Evolutionary conservation across 2,113 vertebrate species (phyloP), one percentile per base, ranked within the genome.

Genomic region (Taxidea taxus): DNA sequence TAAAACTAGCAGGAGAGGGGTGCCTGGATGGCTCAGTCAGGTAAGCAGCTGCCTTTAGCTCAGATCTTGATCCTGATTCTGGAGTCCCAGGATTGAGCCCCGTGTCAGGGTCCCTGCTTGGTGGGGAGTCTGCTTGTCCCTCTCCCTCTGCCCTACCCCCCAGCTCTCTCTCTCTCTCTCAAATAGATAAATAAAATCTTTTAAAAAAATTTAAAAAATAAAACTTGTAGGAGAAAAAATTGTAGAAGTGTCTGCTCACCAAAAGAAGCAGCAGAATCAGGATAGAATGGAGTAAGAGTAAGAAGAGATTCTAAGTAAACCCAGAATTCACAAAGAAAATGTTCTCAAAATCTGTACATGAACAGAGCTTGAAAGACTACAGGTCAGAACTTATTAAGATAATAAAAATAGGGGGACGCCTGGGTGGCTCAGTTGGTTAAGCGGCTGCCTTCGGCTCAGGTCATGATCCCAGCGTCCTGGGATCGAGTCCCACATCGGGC

Each of bases 321-420:
- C 7, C 4, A 91, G 74, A 95, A 95, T 68, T 70, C 44, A 87
- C 37, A 60, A 93, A 94, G 42, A 91, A 72, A 64, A 75, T 75
- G 25, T 89, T 92, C 42, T 94, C 74, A 87, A 92, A 94, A 83
- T 66, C 15, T 74, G 37, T 11, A 12, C 42, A 56, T 64, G 9
- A 97, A 91, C 4, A 58, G 29, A 91, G 23, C 23, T 39, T 81
- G 31, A 97, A 34, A 84, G 77, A 94, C 5, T 58, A 94, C 64
- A 20, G 31, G 37, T 54, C 74, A 92, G 9, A 92, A 90, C 47
- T 70, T 81, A 80, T 10, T 92, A 72, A 64, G 74, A 13, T 64
- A 90, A 96, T 70, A 94, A 34, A 94, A 90, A 92, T 14, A 90
- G n/a, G n/a, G n/a, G n/a, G n/a, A n/a, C n/a, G n/a, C n/a, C n/a